Evolutionary conservation across 2,113 vertebrate species (phyloP), one percentile per base, ranked within the genome.

Genomic region (Perccottus glenii): DNA sequence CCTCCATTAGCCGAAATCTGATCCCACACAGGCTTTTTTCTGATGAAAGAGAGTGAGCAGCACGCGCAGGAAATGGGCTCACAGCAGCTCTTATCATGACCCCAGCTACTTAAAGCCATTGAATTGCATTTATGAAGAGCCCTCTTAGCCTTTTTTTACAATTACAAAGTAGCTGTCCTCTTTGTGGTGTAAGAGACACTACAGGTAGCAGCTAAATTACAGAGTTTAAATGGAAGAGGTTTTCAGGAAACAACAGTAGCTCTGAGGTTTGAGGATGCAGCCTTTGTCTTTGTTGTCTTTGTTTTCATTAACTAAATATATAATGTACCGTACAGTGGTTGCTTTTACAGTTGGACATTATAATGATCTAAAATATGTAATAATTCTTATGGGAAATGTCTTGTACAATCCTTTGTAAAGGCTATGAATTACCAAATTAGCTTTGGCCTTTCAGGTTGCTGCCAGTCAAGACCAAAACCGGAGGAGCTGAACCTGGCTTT

Each of bases 1-100:
- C 49, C 45, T 90, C 88, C 91, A 92, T 93, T 92, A 92, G 82
- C 67, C 60, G 92, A 90, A 49, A 91, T 82, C 82, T 77, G 90
- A 93, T 92, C 85, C 78, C 4, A 12, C 60, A 12, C 74, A 63
- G 66, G 78, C 78, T 71, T 46, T 69, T 27, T 81, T 52, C 77
- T 44, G 73, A 73, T 63, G 67, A 81, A 76, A 66, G 65, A 63
- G 75, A 73, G 50, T 5, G 55, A 79, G 79, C 49, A 62, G 67
- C 63, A 19, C 43, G 47, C 32, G n/a, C 56, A 85, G 87, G 81
- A 88, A 90, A 90, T 84, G 81, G 80, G 56, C 72, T 69, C 11
- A 38, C 66, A 60, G 35, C 71, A 70, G 68, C 73, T 87, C 82
- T 71, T 57, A 73, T 55, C 42, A 11, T 76, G 80, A 86, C 70